phyloP scores from a whole-genome alignment of 2,797 vertebrate species.

The Syngnathus rostellatus region DNA sequence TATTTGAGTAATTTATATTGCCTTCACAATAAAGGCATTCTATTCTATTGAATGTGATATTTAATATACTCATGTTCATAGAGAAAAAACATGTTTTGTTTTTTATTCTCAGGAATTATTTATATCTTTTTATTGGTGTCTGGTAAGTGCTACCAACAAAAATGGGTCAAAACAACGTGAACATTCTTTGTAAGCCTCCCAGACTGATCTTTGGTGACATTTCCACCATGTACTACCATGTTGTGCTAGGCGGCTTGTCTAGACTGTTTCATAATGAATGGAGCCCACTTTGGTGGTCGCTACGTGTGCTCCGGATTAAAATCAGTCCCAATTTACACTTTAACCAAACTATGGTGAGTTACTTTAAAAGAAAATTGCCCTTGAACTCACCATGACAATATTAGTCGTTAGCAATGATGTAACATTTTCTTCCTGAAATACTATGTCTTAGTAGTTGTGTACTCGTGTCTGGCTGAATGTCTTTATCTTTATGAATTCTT shows the following conservation, averaged over 20 bases:
- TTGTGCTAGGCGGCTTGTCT: neutral
- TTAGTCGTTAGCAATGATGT: too few species aligned
- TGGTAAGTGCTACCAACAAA: neutral
- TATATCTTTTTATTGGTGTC: too few species aligned
- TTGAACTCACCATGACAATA: too few species aligned
- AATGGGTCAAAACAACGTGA: neutral
- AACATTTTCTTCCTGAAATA: neutral
- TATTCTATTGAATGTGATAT: too few species aligned
- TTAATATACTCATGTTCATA: too few species aligned
- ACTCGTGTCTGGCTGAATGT: neutral
- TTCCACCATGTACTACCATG: neutral
- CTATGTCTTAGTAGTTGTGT: neutral
- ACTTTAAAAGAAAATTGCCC: too few species aligned
- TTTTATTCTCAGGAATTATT: too few species aligned
- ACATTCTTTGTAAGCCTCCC: neutral
- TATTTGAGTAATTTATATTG: too few species aligned
- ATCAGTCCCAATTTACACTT: neutral
- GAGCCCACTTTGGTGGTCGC: neutral
- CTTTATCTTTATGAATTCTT: neutral
- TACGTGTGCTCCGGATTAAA: neutral
- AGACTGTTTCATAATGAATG: conserved; percentile 5
- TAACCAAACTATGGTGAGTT: neutral
- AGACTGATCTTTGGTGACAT: neutral
- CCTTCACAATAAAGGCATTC: too few species aligned
- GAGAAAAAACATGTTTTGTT: too few species aligned